A percentile compares a stretch with the other conserved stretches of the same genome.
Evolutionary conservation across 2,113 vertebrate genomes (phyloP).

Genomic region (Rousettus leschenaultii): DNA sequence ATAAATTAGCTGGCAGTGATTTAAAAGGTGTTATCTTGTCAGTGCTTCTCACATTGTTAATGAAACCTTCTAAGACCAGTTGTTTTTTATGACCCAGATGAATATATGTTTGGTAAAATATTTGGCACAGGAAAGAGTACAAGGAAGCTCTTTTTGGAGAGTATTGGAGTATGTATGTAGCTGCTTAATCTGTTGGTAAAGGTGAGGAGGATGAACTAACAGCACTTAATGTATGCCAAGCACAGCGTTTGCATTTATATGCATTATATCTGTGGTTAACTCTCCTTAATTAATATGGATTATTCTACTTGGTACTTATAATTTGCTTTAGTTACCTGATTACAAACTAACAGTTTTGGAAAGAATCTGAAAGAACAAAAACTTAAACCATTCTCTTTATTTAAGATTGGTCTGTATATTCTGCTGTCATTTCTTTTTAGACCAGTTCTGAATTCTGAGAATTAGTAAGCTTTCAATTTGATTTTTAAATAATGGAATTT

Average conservation of each 20-base stretch:
- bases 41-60: not conserved
- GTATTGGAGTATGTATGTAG: not conserved
- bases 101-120: not conserved
- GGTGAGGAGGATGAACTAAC: not conserved
- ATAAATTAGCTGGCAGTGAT: not conserved
- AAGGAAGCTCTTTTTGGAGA: not conserved
- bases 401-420: not conserved
- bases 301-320: not conserved
- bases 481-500: conserved; percentile 25
- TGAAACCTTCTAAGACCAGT: not conserved
- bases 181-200: not conserved
- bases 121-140: not conserved
- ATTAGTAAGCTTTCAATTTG: not conserved
- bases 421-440: not conserved
- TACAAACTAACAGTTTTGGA: not conserved
- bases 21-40: not conserved
- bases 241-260: not conserved
- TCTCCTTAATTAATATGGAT: not conserved
- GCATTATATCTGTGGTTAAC: not conserved
- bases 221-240: not conserved
- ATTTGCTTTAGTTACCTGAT: not conserved
- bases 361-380: conserved; percentile 2
- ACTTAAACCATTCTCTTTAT: conserved; percentile 22
- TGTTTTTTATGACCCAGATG: not conserved
- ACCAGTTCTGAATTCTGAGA: not conserved